Base-by-base conservation (phyloP, 92 coral and sea anemone species). In the Umimayanthus chanpuru region DNA sequence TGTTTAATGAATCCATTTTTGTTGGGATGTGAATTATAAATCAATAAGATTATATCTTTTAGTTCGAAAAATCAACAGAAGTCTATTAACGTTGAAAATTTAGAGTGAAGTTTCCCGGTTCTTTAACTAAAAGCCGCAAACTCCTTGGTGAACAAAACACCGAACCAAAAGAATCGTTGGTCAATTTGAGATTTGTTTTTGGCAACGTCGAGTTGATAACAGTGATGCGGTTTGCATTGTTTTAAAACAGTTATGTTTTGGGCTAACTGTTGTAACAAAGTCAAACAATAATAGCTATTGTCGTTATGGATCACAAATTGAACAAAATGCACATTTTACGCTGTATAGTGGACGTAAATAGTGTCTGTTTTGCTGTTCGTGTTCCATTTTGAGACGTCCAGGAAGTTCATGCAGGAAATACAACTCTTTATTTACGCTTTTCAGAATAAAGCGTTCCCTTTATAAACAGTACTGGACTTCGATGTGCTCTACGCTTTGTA, bases 31-130 rank as follows among this genome's bases (percentile, higher is more conserved):
- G 78, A 83, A 70, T 83, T 83, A 83, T 83, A 71, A 41, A 65
- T 83, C 87, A 47, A 83, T 71, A 83, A 70, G 87, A 83, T 83
- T 55, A 32, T 70, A 83, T 83, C 87, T 83, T 83, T 71, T 70
- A 44, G 87, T 44, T 26, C 29, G 65, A 49, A 70, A 83, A 67
- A 83, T 83, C 87, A 83, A 83, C 87, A 83, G 73, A 83, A 71
- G 77, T 66, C 87, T 83, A 83, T 83, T 83, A 83, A 7, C 47
- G 44, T 70, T 26, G 47, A 68, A 68, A 44, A 70, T 83, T 80
- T 83, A 83, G 67, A 83, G 67, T 83, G 78, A 71, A 83, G 77
- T 68, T 83, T 70, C 87, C 43, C 67, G n/a, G n/a, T 64, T 83
- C 87, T 71, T 43, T 70, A 70, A 16, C 77, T 43, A 83, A 83